These are phyloP conservation scores for Sander vitreus DNA, from an alignment of 2,113 vertebrate species.

Conservation along the genomic window DNA sequence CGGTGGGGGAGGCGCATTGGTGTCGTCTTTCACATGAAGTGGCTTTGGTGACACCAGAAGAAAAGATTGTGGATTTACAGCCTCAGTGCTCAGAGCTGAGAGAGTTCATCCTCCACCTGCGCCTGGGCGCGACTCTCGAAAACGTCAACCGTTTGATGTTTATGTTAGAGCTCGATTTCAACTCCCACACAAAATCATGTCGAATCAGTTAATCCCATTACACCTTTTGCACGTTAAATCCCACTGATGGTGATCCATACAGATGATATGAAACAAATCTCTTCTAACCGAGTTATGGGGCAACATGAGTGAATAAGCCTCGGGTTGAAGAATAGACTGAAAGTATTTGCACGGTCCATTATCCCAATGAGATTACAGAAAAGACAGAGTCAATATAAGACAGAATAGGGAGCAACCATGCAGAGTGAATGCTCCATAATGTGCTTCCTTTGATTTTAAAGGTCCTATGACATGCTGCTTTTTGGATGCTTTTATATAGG, in stretches of 20 bases:
- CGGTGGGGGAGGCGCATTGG: background rate
- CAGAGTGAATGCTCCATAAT: slow-evolving; percentile 1
- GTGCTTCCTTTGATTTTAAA: background rate
- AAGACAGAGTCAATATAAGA: slow-evolving; percentile 31
- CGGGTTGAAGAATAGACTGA: slow-evolving; percentile 38
- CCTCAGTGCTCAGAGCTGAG: background rate
- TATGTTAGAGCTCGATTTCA: slow-evolving; percentile 1
- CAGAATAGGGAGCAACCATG: slow-evolving; percentile 12
- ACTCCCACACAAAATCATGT: background rate
- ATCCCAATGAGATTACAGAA: slow-evolving; percentile 59
- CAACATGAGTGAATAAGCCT: slow-evolving; percentile 40
- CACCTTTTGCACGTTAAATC: slow-evolving; percentile 36
- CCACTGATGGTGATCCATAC: slow-evolving; percentile 8
- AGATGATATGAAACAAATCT: slow-evolving; percentile 25
- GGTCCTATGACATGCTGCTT: no score
- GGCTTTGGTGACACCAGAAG: slow-evolving; percentile 14
- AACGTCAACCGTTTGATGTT: background rate
- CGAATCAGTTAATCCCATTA: slow-evolving; percentile 6
- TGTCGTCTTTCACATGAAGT: slow-evolving; percentile 54
- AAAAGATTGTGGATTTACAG: slow-evolving; percentile 42
- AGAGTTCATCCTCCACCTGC: slow-evolving; percentile 7
- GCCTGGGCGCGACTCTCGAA: background rate
- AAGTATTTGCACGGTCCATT: slow-evolving; percentile 54
- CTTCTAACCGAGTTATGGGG: slow-evolving; percentile 42
- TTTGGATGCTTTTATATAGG: no score